phyloP scores from a whole-genome alignment of 2,888 invertebrate genomes.

The Marasmarcha lunaedactyla region DNA sequence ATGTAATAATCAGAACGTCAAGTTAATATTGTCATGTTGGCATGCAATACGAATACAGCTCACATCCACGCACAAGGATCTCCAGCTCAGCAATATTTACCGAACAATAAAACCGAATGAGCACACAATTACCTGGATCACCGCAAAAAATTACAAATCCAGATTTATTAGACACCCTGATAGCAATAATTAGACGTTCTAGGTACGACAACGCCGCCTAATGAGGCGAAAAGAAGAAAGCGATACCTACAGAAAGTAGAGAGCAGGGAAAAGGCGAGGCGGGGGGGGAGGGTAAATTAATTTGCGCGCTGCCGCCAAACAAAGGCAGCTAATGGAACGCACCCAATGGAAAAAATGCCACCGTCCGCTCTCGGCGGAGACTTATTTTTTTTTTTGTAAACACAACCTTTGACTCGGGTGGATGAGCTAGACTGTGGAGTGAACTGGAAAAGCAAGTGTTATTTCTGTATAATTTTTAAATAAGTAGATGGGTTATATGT shows the following conservation, averaged over 20 bases:
- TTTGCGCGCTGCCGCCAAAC: conserved; percentile 71
- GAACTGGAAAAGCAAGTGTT: too few relatives aligned
- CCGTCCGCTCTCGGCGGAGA: conserved; percentile 67
- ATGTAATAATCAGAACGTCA: too few relatives aligned
- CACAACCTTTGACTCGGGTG: conserved; percentile 68
- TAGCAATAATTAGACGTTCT: conserved; percentile 61
- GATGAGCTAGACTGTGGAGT: too few relatives aligned
- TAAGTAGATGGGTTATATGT: too few relatives aligned
- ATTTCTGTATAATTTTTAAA: too few relatives aligned
- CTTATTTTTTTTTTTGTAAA: conserved; percentile 62
- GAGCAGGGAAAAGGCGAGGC: conserved; percentile 43
- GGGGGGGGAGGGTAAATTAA: conserved; percentile 71
- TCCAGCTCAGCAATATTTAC: too few relatives aligned
- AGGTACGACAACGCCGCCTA: conserved; percentile 64
- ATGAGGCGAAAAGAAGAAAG: conserved; percentile 72
- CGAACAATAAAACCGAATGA: too few relatives aligned
- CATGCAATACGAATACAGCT: too few relatives aligned
- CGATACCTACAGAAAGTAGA: conserved; percentile 66
- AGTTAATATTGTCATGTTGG: too few relatives aligned
- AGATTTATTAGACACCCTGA: conserved; percentile 21
- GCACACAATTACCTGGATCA: too few relatives aligned
- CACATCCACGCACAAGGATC: too few relatives aligned
- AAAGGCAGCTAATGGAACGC: conserved; percentile 72
- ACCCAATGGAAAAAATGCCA: conserved; percentile 71
- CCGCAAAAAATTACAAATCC: too few relatives aligned